Percentiles rank a stretch among this genome's conserved stretches.
Evolutionary conservation across 2,888 invertebrate species (phyloP).

Genomic region (Drosophila ezoana): DNA sequence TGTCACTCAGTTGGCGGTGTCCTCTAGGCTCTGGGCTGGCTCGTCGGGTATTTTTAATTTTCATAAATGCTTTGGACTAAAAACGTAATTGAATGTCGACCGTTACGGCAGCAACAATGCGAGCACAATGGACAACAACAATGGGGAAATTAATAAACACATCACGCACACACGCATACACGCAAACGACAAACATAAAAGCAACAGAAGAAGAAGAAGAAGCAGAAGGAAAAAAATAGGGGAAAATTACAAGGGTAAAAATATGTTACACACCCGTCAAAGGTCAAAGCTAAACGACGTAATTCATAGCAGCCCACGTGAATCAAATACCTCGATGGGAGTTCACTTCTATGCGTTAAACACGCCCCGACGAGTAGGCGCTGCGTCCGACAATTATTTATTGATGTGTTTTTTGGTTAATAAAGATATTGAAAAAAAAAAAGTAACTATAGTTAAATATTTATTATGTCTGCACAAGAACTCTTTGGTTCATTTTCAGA

Average conservation of each 20-base stretch:
- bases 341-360: slow-evolving; percentile 26
- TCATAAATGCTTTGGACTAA: slow-evolving; percentile 68
- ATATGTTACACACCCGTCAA: slow-evolving; percentile 60
- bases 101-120: slow-evolving; percentile 32
- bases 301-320: slow-evolving; percentile 44
- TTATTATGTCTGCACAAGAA: too few species aligned
- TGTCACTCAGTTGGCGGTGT: slow-evolving; percentile 61
- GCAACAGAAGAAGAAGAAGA: neutral
- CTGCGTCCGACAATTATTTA: slow-evolving; percentile 59
- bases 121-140: slow-evolving; percentile 37
- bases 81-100: slow-evolving; percentile 68
- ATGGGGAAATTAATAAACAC: slow-evolving; percentile 67
- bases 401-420: slow-evolving; percentile 47
- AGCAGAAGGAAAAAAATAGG: slow-evolving; percentile 16
- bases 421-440: slow-evolving; percentile 39
- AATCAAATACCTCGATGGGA: slow-evolving; percentile 12
- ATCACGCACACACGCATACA: slow-evolving; percentile 74
- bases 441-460: too few species aligned
- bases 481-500: too few species aligned
- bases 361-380: slow-evolving; percentile 12
- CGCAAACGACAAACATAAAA: slow-evolving; percentile 42
- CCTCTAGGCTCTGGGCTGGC: slow-evolving; percentile 7
- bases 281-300: slow-evolving; percentile 69
- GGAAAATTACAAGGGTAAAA: slow-evolving; percentile 57
- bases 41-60: slow-evolving; percentile 61